phyloP scores from a whole-genome alignment of 37 sponge, comb jelly and placozoan genomes.

The Geodia barretti region DNA sequence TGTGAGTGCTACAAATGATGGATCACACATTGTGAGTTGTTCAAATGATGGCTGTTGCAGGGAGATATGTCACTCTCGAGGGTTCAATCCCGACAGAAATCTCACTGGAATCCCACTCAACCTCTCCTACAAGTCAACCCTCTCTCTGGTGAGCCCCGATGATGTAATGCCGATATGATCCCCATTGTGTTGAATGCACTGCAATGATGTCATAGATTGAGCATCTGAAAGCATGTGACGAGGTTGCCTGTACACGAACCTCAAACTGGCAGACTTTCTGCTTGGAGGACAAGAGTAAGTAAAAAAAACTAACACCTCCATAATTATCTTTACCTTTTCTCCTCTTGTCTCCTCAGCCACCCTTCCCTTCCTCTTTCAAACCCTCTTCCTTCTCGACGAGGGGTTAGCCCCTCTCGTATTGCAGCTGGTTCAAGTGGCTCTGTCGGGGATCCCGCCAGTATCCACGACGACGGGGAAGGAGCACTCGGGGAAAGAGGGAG shows the following conservation, averaged over 20 bases:
- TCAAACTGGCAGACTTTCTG: constrained; percentile 88
- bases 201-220: constrained; percentile 45
- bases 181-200: background rate
- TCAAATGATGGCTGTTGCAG: no score
- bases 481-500: background rate
- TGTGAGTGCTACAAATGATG: no score
- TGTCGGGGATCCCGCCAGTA: constrained; percentile 58
- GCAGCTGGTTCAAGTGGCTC: constrained; percentile 61
- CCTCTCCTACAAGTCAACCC: constrained; percentile 63
- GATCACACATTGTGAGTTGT: no score
- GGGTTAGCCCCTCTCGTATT: constrained; percentile 77
- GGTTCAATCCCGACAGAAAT: constrained; percentile 23
- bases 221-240: constrained; percentile 71
- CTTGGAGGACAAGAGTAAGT: constrained; percentile 49
- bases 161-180: background rate
- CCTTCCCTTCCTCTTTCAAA: constrained; percentile 57
- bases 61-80: constrained; percentile 28
- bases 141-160: constrained; percentile 52
- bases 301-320: background rate
- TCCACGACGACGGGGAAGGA: background rate
- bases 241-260: constrained; percentile 64
- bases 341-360: constrained; percentile 23
- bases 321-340: background rate
- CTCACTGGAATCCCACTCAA: constrained; percentile 18
- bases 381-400: constrained; percentile 61